Evolutionary conservation across 2,888 invertebrate genomes (phyloP), one percentile per base, ranked within the genome.

Genomic region (Agonopterix alstromeriana): DNA sequence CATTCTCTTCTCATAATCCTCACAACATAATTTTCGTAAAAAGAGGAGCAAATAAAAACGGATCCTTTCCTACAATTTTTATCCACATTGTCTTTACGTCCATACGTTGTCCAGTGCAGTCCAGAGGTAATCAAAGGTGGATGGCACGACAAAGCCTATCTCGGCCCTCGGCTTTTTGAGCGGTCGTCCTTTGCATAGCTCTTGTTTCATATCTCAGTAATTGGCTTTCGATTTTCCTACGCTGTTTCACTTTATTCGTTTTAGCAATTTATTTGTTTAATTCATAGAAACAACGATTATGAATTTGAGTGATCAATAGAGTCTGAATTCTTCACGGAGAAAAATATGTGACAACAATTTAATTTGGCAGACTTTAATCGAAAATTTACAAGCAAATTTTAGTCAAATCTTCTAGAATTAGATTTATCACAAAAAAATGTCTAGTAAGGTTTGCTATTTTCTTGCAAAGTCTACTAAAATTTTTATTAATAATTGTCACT

Each of bases 111-210:
- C n/a, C n/a, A n/a, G 54, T 60, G 62, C 65, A 63, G 65, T 64
- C 58, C 64, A 63, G 55, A 70, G 72, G 81, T 86, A 87, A 86
- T 87, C 85, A 87, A 85, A 86, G 82, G 81, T 78, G 74, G 73
- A 77, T 71, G 66, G 74, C 72, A 77, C 72, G 66, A 83, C 82
- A 82, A 84, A 84, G 81, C 72, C 77, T 67, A 75, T 77, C 74
- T 43, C 75, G 27, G 27, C 27, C 27, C 27, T 27, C 71, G 69
- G 72, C 76, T 82, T 82, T 85, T 79, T 77, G 78, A 77, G 59
- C 64, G 57, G 50, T 10, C 47, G 71, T 72, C 76, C 77, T 77
- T 75, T 79, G 72, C 68, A 61, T 61, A 53, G 38, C 61, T 67
- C 66, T 70, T 74, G 77, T 78, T 76, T 75, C 74, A 76, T 77